Evolutionary conservation across 2,888 invertebrate species (phyloP), one percentile per base, ranked within the genome.

Genomic region (Epistrophe grossulariae): DNA sequence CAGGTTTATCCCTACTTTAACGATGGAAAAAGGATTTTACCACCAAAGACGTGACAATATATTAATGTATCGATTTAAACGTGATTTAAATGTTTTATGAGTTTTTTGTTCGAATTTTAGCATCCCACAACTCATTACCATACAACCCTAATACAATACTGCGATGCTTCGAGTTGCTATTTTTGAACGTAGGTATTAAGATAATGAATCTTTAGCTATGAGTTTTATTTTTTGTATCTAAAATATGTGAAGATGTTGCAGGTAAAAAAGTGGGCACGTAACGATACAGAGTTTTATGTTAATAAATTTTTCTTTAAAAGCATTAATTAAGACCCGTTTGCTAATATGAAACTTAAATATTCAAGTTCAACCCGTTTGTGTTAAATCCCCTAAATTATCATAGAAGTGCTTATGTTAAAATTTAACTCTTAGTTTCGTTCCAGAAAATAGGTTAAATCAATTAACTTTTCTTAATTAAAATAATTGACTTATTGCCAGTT

Each of bases 81-180:
- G 78, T 85, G 85, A 81, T 85, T 85, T 85, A 81, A 85, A 85
- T 85, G 77, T 78, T 81, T 81, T 81, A 81, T 85, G 78, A 77
- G 77, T 78, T 81, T 70, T 73, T 78, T 68, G 68, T 78, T 81
- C 45, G 68, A 77, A 77, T 80, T 76, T 15, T 13, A 52, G 24
- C 13, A 24, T 15, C 8, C 19, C 15, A 52, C 28, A 52, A 64
- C 55, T 7, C 24, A 45, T 52, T 31, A 35, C 11, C 31, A 3
- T n/a, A 1, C 13, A 52, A 52, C 15, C 28, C 15, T 15, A 8
- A 52, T 2, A 28, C 28, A 24, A 6, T 13, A 24, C 8, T 3
- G 4, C 3, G 13, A 28, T 17, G 28, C 0, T 43, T 43, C 4
- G 1, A 35, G 40, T 76, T 59, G 17, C 28, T 79, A 50, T 79